phyloP scores from a whole-genome alignment of 1,140 invertebrate species.

The Hermatobates lingyangjiaoensis region DNA sequence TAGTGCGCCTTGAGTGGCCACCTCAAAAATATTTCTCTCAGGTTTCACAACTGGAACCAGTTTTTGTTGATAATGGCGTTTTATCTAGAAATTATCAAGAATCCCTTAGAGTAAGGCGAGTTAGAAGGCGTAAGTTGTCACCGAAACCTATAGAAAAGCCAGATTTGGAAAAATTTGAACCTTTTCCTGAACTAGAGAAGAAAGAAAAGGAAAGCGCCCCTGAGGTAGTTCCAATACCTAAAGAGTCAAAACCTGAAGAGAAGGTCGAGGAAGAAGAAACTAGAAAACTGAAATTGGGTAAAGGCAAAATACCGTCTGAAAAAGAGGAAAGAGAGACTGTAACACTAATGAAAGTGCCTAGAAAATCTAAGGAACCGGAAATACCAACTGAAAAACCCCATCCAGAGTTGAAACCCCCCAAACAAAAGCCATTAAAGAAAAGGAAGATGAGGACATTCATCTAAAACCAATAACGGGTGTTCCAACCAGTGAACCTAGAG shows the following conservation, averaged over 20 bases:
- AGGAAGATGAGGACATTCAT: conserved; percentile 15
- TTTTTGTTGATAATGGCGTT: conserved; percentile 34
- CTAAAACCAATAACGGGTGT: conserved; percentile 17
- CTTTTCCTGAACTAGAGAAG: conserved; percentile 7
- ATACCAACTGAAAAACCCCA: no score
- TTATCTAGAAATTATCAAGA: conserved; percentile 30
- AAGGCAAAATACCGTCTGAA: conserved; percentile 18
- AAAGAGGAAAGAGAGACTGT: conserved; percentile 16
- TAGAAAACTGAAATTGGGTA: conserved; percentile 14
- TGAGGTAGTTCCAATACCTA: conserved; percentile 3
- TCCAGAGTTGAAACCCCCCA: conserved; percentile 8
- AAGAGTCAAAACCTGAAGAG: conserved; percentile 13
- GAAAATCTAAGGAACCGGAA: no score
- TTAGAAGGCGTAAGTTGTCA: neutral
- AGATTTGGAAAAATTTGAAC: conserved; percentile 14
- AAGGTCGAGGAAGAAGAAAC: conserved; percentile 4
- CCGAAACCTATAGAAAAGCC: conserved; percentile 4
- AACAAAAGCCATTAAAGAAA: conserved; percentile 12
- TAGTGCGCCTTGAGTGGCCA: conserved; percentile 28
- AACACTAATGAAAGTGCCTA: conserved; percentile 10
- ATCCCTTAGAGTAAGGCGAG: conserved; percentile 16
- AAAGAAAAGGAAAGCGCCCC: conserved; percentile 12
- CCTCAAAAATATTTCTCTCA: conserved; percentile 23
- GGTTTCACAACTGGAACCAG: conserved; percentile 18
- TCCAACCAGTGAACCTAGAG: conserved; percentile 16